These are phyloP conservation scores for Vandiemenella viatica DNA, from an alignment of 2,888 invertebrate genomes.

Conservation along the genomic window DNA sequence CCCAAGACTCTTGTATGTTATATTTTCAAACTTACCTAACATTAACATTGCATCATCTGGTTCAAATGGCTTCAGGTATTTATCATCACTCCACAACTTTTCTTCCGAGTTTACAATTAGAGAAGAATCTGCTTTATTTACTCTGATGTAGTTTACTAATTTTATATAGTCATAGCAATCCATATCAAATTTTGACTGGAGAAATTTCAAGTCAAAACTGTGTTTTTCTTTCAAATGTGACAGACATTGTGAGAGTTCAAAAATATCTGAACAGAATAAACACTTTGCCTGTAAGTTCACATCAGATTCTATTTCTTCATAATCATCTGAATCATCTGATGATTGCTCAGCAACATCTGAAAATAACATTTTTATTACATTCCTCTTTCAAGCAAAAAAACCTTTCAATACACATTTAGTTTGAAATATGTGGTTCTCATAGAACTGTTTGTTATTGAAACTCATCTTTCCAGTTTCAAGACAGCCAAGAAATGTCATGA, in stretches of 20 bases:
- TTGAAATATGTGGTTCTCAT: too few relatives aligned
- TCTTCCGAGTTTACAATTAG: conserved; percentile 35
- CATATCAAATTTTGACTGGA: conserved; percentile 56
- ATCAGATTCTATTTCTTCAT: conserved; percentile 37
- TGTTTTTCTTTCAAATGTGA: conserved; percentile 50
- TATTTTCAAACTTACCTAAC: conserved; percentile 53
- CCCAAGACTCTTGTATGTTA: too few relatives aligned
- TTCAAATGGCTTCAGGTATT: conserved; percentile 55
- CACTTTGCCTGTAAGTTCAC: conserved; percentile 38
- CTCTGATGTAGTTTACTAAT: conserved; percentile 64
- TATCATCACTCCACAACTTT: conserved; percentile 57
- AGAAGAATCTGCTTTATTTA: conserved; percentile 40
- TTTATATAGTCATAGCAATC: conserved; percentile 50
- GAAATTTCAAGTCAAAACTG: conserved; percentile 43
- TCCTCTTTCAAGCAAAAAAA: too few relatives aligned
- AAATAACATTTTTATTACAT: too few relatives aligned
- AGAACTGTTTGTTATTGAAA: too few relatives aligned
- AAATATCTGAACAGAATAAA: conserved; percentile 53
- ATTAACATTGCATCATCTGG: conserved; percentile 69
- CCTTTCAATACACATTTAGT: too few relatives aligned
- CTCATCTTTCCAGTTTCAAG: too few relatives aligned
- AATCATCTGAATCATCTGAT: conserved; percentile 30
- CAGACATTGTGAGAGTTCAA: conserved; percentile 45
- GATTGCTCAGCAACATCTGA: conserved; percentile 10
- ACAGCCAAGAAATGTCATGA: too few relatives aligned